Evolutionary conservation across 2,888 invertebrate species (phyloP).

Genomic region (Geophilus truncorum): DNA sequence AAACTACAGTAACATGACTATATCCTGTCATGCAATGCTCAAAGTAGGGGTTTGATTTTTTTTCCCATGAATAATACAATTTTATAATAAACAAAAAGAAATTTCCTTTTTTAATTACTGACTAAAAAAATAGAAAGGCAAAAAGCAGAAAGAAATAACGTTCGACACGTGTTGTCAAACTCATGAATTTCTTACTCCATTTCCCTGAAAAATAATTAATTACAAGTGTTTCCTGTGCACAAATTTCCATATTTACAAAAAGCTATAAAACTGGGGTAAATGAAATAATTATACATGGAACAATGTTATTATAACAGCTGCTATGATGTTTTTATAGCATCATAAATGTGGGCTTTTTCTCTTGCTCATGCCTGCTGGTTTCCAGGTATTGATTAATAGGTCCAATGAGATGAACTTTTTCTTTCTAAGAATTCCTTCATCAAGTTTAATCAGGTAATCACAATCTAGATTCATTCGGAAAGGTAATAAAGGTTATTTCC

Average conservation of each 20-base stretch:
- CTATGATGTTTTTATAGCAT: neutral
- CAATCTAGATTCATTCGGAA: neutral
- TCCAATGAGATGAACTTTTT: neutral
- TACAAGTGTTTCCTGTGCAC: no score
- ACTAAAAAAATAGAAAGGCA: no score
- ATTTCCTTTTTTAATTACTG: no score
- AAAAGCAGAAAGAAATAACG: no score
- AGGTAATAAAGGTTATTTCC: neutral
- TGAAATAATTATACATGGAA: neutral
- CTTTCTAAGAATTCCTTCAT: slow-evolving; percentile 6
- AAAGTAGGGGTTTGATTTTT: neutral
- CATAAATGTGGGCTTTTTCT: slow-evolving; percentile 1
- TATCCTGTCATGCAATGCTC: neutral
- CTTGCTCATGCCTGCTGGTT: slow-evolving; percentile 15
- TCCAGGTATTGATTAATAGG: slow-evolving; percentile 5
- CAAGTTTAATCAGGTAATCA: neutral
- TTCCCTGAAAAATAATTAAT: no score
- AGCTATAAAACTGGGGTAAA: neutral
- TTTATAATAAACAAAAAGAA: no score
- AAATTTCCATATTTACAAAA: neutral
- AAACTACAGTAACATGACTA: neutral
- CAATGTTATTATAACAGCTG: neutral
- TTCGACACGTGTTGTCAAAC: no score
- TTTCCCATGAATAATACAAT: neutral
- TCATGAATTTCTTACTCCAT: no score